Base-by-base conservation (phyloP, 1,140 invertebrate genomes). In the Hyposmocoma kahamanoa region DNA sequence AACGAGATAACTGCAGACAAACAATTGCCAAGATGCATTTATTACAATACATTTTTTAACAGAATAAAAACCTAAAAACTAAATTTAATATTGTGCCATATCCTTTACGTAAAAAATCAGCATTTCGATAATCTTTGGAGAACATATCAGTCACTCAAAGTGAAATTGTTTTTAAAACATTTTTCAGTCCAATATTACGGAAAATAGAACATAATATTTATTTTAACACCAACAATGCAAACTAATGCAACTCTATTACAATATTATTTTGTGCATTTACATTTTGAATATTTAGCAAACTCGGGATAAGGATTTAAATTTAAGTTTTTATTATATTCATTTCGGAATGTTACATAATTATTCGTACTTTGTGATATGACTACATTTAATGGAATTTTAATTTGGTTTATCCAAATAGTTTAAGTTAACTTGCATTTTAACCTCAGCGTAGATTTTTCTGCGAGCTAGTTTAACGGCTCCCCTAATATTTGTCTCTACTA, bases 321-420 rank as follows among this genome's bases (percentile, higher is more conserved):
- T 67, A 63, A 62, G 59, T 65, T 71, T 63, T 73, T 32, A 36
- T 50, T 52, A 47, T 64, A 64, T 75, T 70, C 60, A 72, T 79
- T 72, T 83, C 70, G 66, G 66, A 76, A 80, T 75, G 73, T 83
- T 83, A 79, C 67, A 83, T 83, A 72, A 73, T 75, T 36, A 36
- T 36, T 36, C 32, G 32, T 75, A 67, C 61, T 78, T 80, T 84
- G 80, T 84, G 80, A 82, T 84, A 84, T 80, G 64, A 73, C 60
- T 75, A 67, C 43, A 50, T 58, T 49, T 74, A 71, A 67, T 63
- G 56, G 56, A 62, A 67, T 62, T 68, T 76, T 81, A n/a, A 76
- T 77, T 81, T 71, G 74, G 69, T 77, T 64, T 64, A 76, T 73
- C 66, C 67, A 75, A 71, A 70, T 72, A 78, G 68, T 72, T 73